Base-by-base conservation (phyloP, 2,888 invertebrate species). In the Monoplex corrugatus region DNA sequence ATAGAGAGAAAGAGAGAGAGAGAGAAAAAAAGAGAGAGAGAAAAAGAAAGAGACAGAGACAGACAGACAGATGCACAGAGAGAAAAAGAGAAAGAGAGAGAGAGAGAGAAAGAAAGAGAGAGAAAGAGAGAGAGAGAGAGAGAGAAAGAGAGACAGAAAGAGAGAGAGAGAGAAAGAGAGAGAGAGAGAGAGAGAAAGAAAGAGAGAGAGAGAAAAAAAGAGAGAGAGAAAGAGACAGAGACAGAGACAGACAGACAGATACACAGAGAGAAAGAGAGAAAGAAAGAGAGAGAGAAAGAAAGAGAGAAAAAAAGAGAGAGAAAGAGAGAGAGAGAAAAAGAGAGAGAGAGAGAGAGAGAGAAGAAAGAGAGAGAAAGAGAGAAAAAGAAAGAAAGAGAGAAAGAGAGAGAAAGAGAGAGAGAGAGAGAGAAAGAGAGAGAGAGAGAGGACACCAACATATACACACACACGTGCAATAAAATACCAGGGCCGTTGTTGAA, bases 271-370 rank as follows among this genome's bases (percentile, higher is more conserved):
- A 75, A 38, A 75, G 75, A 75, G 75, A 35, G 10, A 75, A 38
- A 75, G 2, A 75, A 13, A 75, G 35, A 75, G 38, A 75, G 3
- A 35, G 38, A 75, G 35, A 75, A 13, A 75, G 2, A 75, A 13
- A 75, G 8, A 75, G 38, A 75, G 2, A 75, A 13, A 75, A 38
- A 75, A 13, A 75, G 35, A 75, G 35, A 75, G 35, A 75, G 38
- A 75, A 2, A 85, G 57, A 85, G 57, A 85, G 57, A 85, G 57
- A 85, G 85, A 85, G n/a, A 85, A 35, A 85, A 57, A 84, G 50
- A 84, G 84, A 84, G 84, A 45, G 84, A 44, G 45, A 6, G 50
- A 84, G 84, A 44, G 45, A 6, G 50, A 84, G 84, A 84, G 84
- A 44, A 44, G 19, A 44, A 19, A n/a, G n/a, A 72, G 68, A 72